Base-by-base conservation (phyloP, 2,113 vertebrate species). In the Ictalurus furcatus region DNA sequence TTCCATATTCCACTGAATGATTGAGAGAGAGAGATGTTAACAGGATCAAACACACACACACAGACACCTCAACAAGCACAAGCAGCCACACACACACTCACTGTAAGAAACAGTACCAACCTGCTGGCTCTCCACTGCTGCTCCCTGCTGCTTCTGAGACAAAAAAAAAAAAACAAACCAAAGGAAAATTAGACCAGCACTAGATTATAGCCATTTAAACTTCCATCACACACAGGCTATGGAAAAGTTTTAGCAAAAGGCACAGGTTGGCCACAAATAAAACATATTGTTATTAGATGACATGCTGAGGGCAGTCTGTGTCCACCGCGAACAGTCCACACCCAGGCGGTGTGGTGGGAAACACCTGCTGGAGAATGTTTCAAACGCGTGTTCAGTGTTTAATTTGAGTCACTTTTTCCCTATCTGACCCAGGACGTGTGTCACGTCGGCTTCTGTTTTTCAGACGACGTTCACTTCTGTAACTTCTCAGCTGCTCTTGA, bases 101-200 rank as follows among this genome's bases (percentile, higher is more conserved):
- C 74, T 25, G 78, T 13, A 44, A 63, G 78, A 61, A 58, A 87
- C 1, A 16, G 74, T 48, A 81, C 84, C 63, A 34, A 88, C 89
- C 89, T 88, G 89, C 44, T 88, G 87, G 48, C 87, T 86, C 69
- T 88, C 89, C 78, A 85, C 87, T 3, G 65, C 84, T 54, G 84
- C 84, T 61, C 84, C 89, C 78, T 85, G 87, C 84, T 81, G 87
- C 87, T 90, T 88, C 74, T 82, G 84, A 88, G 67, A 83, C 82
- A 63, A 69, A 59, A 90, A 82, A 65, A 4, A 44, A 44, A 44
- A 44, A 44, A 78, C 61, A 89, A 37, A 52, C 58, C 23, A 16
- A 44, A 25, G 84, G 56, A 86, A 89, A 85, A 67, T 88, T 83
- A 88, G 65, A 83, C 52, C 63, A 9, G 79, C 48, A 28, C 87